A percentile compares a stretch with the other conserved stretches of the same genome.
Evolutionary conservation across 2,797 vertebrate genomes (phyloP).

Genomic region (Hapalemur alaotrensis): DNA sequence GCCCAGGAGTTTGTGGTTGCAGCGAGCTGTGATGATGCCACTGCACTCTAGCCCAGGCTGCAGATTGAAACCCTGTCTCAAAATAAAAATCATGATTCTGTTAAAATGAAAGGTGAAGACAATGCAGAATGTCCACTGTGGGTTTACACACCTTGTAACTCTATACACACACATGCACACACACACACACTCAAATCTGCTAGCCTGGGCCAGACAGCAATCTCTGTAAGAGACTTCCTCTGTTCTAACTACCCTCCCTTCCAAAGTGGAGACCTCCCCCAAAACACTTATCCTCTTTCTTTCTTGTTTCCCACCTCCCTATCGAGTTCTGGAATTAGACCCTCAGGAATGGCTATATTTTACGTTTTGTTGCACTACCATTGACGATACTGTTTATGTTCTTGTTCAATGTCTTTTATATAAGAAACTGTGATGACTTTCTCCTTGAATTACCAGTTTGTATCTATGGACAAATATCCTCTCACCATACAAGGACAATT

Average conservation of each 20-base stretch:
- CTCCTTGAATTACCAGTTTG: constrained; percentile 59
- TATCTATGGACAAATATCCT: constrained; percentile 56
- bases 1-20: neutral
- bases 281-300: neutral
- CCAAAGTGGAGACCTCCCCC: accelerated
- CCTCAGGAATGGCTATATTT: neutral
- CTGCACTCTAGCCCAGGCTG: no score
- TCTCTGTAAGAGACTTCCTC: neutral
- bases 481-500: constrained; percentile 46
- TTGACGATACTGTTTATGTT: neutral
- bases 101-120: neutral
- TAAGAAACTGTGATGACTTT: neutral
- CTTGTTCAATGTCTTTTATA: neutral
- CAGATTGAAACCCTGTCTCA: no score
- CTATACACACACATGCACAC: no score
- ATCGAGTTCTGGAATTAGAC: neutral
- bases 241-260: neutral
- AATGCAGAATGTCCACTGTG: neutral
- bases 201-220: neutral
- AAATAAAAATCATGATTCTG: neutral
- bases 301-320: neutral
- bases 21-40: neutral
- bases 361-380: neutral
- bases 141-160: neutral
- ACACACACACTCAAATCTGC: neutral